These are phyloP conservation scores for Apamea monoglypha DNA, from an alignment of 2,888 invertebrate species.

Conservation along the genomic window DNA sequence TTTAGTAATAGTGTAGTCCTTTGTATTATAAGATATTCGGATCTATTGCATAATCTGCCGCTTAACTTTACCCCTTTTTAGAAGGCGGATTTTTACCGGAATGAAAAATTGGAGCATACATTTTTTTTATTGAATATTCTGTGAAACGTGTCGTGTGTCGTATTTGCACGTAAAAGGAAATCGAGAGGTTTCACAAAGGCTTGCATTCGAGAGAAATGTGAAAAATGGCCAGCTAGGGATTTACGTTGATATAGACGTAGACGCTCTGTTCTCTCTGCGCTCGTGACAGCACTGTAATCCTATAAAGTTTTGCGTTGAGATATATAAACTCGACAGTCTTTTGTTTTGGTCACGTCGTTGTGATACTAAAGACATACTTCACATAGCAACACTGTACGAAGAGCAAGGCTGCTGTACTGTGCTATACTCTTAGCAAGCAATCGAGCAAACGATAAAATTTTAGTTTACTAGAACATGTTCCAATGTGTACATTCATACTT, in stretches of 20 bases:
- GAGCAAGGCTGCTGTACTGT: background rate
- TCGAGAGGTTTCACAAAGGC: background rate
- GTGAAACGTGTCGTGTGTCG: background rate
- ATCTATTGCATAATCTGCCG: conserved; percentile 1
- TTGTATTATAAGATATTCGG: background rate
- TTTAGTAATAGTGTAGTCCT: background rate
- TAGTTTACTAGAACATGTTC: background rate
- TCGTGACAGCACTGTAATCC: background rate
- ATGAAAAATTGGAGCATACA: background rate
- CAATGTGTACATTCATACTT: background rate
- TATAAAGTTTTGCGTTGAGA: conserved; percentile 4
- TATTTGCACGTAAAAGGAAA: background rate
- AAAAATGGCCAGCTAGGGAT: conserved; percentile 7
- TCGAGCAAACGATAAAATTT: background rate
- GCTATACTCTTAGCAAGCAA: background rate
- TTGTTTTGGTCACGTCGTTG: conserved; percentile 38
- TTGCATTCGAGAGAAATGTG: background rate
- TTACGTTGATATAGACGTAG: background rate
- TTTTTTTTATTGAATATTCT: background rate
- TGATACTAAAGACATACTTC: background rate
- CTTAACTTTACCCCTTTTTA: background rate
- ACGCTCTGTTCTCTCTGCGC: background rate
- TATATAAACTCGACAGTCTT: conserved; percentile 6
- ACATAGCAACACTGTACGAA: background rate
- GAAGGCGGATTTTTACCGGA: background rate